Base-by-base conservation (phyloP, 2,113 vertebrate genomes). In the Gymnobelideus leadbeateri region DNA sequence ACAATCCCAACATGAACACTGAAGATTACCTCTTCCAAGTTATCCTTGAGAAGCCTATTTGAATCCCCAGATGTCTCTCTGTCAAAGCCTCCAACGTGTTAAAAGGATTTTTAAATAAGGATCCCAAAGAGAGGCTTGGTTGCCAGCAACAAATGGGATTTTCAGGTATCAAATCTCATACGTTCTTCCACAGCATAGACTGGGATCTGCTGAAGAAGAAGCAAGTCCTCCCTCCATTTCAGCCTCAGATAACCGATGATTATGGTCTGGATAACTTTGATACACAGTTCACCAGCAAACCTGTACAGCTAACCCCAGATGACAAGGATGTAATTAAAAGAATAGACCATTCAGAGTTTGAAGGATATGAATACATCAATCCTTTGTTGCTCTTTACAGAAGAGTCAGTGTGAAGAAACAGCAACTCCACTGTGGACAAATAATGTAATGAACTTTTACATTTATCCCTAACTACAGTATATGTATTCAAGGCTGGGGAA, bases 1-100 rank as follows among this genome's bases (percentile, higher is more conserved):
- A 99, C 99, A 99, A 99, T 99, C 99, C 99, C 0, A 99, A 99
- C 98, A 99, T 99, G 99, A 99, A 99, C 99, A 99, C 99, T 2
- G 99, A 99, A 98, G 99, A 99, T 98, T 99, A 99, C 98, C 99
- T 99, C 96, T 99, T 99, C 98, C 99, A 99, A 99, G 99, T 99
- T 98, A 99, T 99, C 98, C 99, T 99, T 90, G 99, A 99, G 98
- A 99, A 99, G 98, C 99, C 99, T 84, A 99, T 99, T 98, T 99
- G 99, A 97, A 99, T 99, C 96, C 99, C 99, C 96, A 99, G 99
- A 95, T 99, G 99, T 98, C 98, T 99, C 97, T 99, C 99, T 3
- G 99, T 99, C 98, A 99, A 99, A 98, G 99, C 99, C 97, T 99
- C 99, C 97, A 99, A 99, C 57, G 99, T 99, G 97, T 98, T 99